A percentile compares a stretch with the other conserved stretches of the same genome.
phyloP scores from a whole-genome alignment of 2,113 vertebrate species.

The Oreochromis niloticus region DNA sequence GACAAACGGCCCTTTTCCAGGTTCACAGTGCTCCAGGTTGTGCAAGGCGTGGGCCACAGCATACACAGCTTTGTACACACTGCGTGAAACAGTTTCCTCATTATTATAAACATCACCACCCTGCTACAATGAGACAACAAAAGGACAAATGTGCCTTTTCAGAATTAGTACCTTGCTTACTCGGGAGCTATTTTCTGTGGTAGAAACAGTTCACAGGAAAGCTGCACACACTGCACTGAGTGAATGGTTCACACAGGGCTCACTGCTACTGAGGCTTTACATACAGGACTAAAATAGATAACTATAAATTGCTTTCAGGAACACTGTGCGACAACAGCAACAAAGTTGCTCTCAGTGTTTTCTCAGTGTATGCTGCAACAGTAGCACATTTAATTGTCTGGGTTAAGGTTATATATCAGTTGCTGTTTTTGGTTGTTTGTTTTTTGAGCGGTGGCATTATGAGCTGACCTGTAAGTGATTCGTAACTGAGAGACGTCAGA shows the following conservation, averaged over 20 bases:
- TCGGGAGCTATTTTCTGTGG: neutral
- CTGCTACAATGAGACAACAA: neutral
- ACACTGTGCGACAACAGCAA: neutral
- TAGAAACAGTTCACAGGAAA: neutral
- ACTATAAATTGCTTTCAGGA: neutral
- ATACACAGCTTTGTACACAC: constrained; percentile 82
- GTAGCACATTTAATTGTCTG: neutral
- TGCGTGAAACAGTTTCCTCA: neutral
- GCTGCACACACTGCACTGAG: neutral
- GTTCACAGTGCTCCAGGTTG: constrained; percentile 66
- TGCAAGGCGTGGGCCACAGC: constrained; percentile 78
- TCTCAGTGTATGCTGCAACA: neutral
- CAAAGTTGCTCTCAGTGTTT: neutral
- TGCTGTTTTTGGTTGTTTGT: neutral
- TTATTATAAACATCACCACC: neutral
- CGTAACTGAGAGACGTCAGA: constrained; percentile 80
- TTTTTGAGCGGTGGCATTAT: neutral
- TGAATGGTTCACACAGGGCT: neutral
- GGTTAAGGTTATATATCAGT: neutral
- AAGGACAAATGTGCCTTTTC: neutral
- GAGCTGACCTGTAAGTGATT: constrained; percentile 72
- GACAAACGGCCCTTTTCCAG: constrained; percentile 66
- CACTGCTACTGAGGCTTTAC: neutral
- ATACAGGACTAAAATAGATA: neutral
- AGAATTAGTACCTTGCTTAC: neutral